Percentiles rank a stretch among this genome's conserved stretches.
Evolutionary conservation across 1,140 invertebrate species (phyloP).

Genomic region (Atta cephalotes): DNA sequence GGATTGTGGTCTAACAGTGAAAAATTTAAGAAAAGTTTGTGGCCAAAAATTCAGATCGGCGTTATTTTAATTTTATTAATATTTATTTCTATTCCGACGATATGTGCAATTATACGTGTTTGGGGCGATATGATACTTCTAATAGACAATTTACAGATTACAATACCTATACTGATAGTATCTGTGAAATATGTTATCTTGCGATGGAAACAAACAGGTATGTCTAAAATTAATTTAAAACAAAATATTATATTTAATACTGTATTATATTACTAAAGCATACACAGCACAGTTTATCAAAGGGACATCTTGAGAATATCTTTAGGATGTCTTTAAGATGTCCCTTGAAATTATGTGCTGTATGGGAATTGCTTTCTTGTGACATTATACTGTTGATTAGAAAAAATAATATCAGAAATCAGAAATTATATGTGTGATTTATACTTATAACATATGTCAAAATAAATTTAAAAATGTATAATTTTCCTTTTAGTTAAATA

Average conservation of each 20-base stretch:
- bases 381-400: too few relatives aligned
- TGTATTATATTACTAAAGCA: background rate
- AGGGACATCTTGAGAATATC: too few relatives aligned
- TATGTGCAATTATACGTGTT: background rate
- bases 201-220: constrained; percentile 33
- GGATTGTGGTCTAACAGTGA: background rate
- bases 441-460: background rate
- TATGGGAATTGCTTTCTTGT: background rate
- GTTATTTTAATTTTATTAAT: background rate
- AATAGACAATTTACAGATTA: constrained; percentile 3
- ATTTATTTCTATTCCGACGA: background rate
- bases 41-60: background rate
- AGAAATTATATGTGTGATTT: background rate
- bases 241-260: too few relatives aligned
- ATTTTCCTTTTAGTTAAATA: background rate
- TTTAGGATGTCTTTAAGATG: too few relatives aligned
- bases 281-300: too few relatives aligned
- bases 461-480: background rate
- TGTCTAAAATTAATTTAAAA: background rate
- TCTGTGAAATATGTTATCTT: constrained; percentile 11
- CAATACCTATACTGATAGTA: background rate
- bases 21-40: background rate
- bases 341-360: too few relatives aligned
- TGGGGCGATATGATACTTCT: background rate
- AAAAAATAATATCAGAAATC: background rate